Conservation (phyloP, 1,140 invertebrate genomes). For the Euwallacea similis region DNA sequence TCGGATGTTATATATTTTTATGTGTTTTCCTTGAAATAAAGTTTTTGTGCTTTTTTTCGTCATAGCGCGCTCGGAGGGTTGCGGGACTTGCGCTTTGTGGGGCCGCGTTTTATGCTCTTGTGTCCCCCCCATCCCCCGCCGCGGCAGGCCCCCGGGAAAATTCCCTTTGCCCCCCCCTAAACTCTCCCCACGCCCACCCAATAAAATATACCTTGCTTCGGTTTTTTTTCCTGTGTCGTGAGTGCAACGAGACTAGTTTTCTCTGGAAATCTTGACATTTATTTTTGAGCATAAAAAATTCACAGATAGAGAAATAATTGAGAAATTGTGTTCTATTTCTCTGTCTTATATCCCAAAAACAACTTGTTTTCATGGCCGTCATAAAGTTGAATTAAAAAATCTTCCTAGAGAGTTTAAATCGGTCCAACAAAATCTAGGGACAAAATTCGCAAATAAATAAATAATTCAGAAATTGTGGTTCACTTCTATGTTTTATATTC, state of each 20-base stretch:
- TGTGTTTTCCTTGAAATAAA: conserved; percentile 53
- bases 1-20: conserved; percentile 53
- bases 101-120: conserved; percentile 41
- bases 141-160: conserved; percentile 11
- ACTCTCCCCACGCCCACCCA: conserved; percentile 18
- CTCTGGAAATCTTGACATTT: conserved; percentile 14
- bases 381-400: too few species aligned
- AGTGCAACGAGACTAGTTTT: conserved; percentile 18
- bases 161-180: not conserved
- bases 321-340: too few species aligned
- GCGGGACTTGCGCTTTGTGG: conserved; percentile 39
- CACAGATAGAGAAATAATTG: too few species aligned
- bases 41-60: conserved; percentile 48
- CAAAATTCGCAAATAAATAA: too few species aligned
- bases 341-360: too few species aligned
- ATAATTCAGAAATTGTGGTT: too few species aligned
- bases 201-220: conserved; percentile 37
- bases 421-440: too few species aligned
- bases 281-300: not conserved
- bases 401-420: too few species aligned
- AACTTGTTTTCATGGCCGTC: too few species aligned
- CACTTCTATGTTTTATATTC: too few species aligned
- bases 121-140: conserved; percentile 17
- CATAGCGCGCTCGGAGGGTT: conserved; percentile 29
- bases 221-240: conserved; percentile 16